phyloP scores from a whole-genome alignment of 2,113 vertebrate species.

The Tonatia bakeri region DNA sequence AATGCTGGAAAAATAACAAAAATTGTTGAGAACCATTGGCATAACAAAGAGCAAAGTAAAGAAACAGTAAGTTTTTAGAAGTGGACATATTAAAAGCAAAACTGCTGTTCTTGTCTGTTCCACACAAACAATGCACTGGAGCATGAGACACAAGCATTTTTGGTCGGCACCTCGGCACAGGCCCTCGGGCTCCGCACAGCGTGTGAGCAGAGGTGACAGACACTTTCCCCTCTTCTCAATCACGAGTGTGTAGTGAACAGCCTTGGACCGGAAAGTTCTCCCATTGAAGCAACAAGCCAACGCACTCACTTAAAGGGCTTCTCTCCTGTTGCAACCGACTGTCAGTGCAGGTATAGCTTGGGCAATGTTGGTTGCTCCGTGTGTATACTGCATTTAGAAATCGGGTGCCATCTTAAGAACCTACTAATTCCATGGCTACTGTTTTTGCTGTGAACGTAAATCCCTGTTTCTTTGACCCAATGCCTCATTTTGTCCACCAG shows the following conservation, averaged over 20 bases:
- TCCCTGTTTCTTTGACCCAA: not conserved
- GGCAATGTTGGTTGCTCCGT: not conserved
- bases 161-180: not conserved
- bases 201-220: not conserved
- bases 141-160: not conserved
- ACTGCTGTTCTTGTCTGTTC: not conserved
- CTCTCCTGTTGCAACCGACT: rapidly evolving
- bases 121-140: not conserved
- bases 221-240: not conserved
- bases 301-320: not conserved
- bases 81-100: not conserved
- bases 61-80: not conserved
- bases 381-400: not conserved
- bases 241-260: not conserved
- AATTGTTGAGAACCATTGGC: not conserved
- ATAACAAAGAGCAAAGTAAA: not conserved
- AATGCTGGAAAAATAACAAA: not conserved
- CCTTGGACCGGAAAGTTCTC: not conserved
- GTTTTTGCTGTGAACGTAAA: not conserved
- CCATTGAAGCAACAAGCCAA: not conserved
- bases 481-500: not conserved
- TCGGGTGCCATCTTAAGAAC: not conserved
- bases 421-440: not conserved
- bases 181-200: rapidly evolving
- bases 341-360: not conserved